Conservation (phyloP, 2,888 invertebrate genomes). For the Drosophila hamatofila region DNA sequence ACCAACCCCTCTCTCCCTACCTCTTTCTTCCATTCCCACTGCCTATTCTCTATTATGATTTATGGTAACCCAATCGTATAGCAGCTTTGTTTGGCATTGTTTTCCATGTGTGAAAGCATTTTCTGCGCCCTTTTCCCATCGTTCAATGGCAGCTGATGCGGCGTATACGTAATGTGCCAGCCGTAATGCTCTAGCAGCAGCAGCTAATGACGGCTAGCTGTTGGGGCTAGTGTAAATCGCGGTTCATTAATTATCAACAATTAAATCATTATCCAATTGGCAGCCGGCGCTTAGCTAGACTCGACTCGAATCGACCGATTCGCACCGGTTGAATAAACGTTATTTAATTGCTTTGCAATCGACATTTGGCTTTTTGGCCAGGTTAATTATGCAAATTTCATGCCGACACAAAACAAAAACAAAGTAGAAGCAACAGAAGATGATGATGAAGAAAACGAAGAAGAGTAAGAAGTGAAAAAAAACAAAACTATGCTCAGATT, state of each 20-base stretch:
- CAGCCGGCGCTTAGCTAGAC: not conserved
- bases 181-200: not conserved
- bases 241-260: conserved; percentile 6
- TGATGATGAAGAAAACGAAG: not conserved
- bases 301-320: not conserved
- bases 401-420: conserved; percentile 7
- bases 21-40: not conserved
- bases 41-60: conserved; percentile 20
- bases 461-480: not conserved
- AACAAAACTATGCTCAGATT: conserved; percentile 5
- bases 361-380: conserved; percentile 18
- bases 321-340: conserved; percentile 7
- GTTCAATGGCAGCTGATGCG: not conserved
- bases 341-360: conserved; percentile 20
- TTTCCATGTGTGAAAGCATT: conserved; percentile 26
- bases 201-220: not conserved
- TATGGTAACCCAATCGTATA: conserved; percentile 22
- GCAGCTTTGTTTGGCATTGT: conserved; percentile 2
- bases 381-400: conserved; percentile 45
- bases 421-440: not conserved
- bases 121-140: conserved; percentile 3
- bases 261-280: conserved; percentile 1
- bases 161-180: conserved; percentile 28
- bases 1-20: not conserved
- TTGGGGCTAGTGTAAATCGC: conserved; percentile 3